These are phyloP conservation scores for Gorsachius goisagi DNA, from an alignment of 2,113 vertebrate genomes.

Conservation along the genomic window DNA sequence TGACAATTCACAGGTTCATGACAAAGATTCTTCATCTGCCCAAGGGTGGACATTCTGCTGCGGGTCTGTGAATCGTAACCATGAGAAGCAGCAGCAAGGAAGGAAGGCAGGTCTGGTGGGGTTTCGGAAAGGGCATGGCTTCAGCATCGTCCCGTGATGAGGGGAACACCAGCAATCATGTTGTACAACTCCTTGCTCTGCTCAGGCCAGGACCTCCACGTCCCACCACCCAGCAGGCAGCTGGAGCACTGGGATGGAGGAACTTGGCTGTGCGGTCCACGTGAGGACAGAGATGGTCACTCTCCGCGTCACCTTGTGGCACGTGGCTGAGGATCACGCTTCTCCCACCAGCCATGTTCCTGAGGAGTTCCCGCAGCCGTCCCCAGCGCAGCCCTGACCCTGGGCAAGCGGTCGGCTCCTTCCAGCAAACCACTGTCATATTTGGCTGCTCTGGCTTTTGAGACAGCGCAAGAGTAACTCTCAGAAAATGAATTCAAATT, in stretches of 20 bases:
- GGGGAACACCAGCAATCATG: rapidly evolving
- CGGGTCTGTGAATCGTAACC: not conserved
- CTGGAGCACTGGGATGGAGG: not conserved
- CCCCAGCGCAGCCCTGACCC: not conserved
- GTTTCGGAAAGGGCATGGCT: not conserved
- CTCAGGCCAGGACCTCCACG: not conserved
- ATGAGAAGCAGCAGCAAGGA: not conserved
- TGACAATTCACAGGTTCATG: not conserved
- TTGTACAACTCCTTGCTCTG: not conserved
- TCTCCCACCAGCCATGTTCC: not conserved
- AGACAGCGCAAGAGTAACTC: not conserved
- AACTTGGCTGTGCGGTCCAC: not conserved
- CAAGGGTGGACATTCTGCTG: not conserved
- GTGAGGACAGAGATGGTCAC: not conserved
- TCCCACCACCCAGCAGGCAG: not conserved
- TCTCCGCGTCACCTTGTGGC: not conserved
- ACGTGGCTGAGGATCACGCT: not conserved
- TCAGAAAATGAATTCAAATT: not conserved
- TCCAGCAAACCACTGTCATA: not conserved
- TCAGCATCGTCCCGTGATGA: not conserved
- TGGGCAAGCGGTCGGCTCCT: not conserved
- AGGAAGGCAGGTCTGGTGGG: not conserved
- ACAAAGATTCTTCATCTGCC: not conserved
- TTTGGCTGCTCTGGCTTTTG: not conserved
- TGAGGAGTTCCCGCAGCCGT: not conserved